These are phyloP conservation scores for Pseudopleuronectes americanus DNA, from an alignment of 2,797 vertebrate species.

Conservation along the genomic window DNA sequence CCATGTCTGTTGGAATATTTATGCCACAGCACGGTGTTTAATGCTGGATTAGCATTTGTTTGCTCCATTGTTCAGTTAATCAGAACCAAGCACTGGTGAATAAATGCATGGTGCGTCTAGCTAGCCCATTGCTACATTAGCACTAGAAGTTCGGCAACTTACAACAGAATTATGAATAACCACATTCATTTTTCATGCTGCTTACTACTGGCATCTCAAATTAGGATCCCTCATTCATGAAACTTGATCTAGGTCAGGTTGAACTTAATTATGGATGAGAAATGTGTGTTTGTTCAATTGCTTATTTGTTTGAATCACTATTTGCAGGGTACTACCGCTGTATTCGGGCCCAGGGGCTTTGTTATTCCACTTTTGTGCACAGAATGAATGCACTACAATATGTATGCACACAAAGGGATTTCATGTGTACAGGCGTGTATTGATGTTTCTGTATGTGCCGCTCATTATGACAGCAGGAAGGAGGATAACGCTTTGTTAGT, in stretches of 20 bases:
- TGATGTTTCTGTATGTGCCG: slow-evolving; percentile 19
- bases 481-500: slow-evolving; percentile 19
- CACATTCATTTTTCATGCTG: slow-evolving; percentile 61
- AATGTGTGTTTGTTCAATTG: slow-evolving; percentile 50
- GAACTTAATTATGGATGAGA: slow-evolving; percentile 63
- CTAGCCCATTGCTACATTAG: slow-evolving; percentile 71
- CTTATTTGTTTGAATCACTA: slow-evolving; percentile 53
- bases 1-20: slow-evolving; percentile 69
- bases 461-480: slow-evolving; percentile 21
- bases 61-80: slow-evolving; percentile 81
- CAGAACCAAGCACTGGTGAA: slow-evolving; percentile 65
- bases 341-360: slow-evolving; percentile 28
- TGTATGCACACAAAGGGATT: slow-evolving; percentile 21
- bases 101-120: slow-evolving; percentile 75
- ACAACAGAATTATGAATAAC: slow-evolving; percentile 67
- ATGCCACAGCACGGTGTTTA: slow-evolving; percentile 75
- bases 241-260: slow-evolving; percentile 65
- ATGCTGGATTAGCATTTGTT: slow-evolving; percentile 82
- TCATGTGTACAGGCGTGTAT: slow-evolving; percentile 15
- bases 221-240: slow-evolving; percentile 62
- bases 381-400: slow-evolving; percentile 11
- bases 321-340: slow-evolving; percentile 22
- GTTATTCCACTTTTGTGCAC: slow-evolving; percentile 20
- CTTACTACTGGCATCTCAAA: slow-evolving; percentile 58
- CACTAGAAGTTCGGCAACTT: slow-evolving; percentile 62